phyloP scores from a whole-genome alignment of 2,888 invertebrate species.

The Drosophila prolongata region DNA sequence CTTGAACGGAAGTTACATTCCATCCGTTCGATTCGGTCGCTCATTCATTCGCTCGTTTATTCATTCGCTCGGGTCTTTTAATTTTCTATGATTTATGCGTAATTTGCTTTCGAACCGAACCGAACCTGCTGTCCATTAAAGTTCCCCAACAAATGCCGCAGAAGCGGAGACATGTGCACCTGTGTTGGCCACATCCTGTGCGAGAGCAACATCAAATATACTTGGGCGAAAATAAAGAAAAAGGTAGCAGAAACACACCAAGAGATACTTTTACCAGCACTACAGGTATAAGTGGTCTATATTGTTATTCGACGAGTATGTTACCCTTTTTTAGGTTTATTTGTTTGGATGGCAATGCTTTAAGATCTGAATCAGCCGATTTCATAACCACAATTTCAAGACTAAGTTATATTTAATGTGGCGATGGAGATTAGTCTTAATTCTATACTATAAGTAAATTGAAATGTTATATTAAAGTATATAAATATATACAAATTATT shows the following conservation, averaged over 20 bases:
- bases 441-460: too few relatives aligned
- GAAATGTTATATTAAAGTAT: too few relatives aligned
- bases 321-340: conserved; percentile 12
- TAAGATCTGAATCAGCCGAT: too few relatives aligned
- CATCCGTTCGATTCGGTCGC: conserved; percentile 33
- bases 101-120: conserved; percentile 35
- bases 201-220: conserved; percentile 31
- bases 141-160: conserved; percentile 45
- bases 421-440: too few relatives aligned
- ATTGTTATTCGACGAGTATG: conserved; percentile 10
- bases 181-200: conserved; percentile 74
- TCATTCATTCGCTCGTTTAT: conserved; percentile 21
- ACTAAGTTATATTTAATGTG: too few relatives aligned
- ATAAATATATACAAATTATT: too few relatives aligned
- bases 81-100: conserved; percentile 73
- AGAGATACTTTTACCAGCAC: conserved; percentile 15
- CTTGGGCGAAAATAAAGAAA: conserved; percentile 12
- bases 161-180: conserved; percentile 67
- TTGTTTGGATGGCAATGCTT: too few relatives aligned
- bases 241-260: conserved; percentile 11
- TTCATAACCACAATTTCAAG: too few relatives aligned
- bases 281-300: background rate
- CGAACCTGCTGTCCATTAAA: conserved; percentile 50
- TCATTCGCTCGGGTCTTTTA: conserved; percentile 54
- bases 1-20: conserved; percentile 50